phyloP scores from a whole-genome alignment of 2,888 invertebrate genomes.

The Fragum sueziense region DNA sequence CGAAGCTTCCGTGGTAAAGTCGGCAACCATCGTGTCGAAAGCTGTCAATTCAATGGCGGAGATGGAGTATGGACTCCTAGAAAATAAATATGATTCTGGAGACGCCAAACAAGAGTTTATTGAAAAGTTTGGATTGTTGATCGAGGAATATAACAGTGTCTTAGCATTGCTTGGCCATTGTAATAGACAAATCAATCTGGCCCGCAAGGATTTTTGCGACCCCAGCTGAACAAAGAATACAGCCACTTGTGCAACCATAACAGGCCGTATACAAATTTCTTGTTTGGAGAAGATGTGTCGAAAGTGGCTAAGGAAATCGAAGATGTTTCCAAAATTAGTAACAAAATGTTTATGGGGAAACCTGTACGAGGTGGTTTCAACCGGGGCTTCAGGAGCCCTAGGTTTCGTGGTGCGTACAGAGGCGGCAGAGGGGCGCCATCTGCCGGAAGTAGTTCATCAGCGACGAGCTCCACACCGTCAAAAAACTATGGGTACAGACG shows the following conservation, averaged over 20 bases:
- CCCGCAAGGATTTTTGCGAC: too few species aligned
- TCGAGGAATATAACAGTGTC: too few species aligned
- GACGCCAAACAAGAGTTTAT: background rate
- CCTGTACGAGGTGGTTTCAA: background rate
- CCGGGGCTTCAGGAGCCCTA: background rate
- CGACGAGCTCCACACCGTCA: background rate
- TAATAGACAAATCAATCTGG: too few species aligned
- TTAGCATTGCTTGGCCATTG: too few species aligned
- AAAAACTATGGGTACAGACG: constrained; percentile 23
- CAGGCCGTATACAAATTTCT: too few species aligned
- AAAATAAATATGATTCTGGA: background rate
- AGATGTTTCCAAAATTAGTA: constrained; percentile 39
- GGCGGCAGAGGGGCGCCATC: constrained; percentile 6
- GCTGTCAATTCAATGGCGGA: background rate
- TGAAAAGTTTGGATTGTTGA: too few species aligned
- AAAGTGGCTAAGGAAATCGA: constrained; percentile 52
- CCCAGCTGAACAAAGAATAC: too few species aligned
- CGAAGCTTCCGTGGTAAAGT: background rate
- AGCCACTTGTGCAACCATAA: too few species aligned
- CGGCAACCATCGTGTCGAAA: background rate
- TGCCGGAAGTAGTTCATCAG: background rate
- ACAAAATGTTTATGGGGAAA: constrained; percentile 1
- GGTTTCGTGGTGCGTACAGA: constrained; percentile 17
- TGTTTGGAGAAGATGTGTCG: constrained; percentile 54
- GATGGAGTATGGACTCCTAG: background rate